Conservation (phyloP, 2,113 vertebrate species). For the Chaetops frenatus region DNA sequence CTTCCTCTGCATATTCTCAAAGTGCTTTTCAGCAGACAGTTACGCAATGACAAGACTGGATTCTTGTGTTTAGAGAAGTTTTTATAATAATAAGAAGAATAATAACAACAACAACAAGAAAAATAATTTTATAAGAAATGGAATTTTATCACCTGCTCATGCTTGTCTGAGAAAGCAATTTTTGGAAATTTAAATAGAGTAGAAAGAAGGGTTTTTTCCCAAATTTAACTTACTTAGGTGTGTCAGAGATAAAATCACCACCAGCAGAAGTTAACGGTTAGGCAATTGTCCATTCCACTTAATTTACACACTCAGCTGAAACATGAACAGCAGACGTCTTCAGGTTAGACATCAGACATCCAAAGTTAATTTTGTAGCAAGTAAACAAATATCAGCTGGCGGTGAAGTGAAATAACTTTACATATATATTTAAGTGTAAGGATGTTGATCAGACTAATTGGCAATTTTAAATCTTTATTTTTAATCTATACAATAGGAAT, state of each 20-base stretch:
- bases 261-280: background rate
- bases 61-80: background rate
- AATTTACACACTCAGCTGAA: background rate
- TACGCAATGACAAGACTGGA: background rate
- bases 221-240: background rate
- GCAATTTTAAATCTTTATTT: background rate
- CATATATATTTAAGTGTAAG: background rate
- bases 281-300: background rate
- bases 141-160: background rate
- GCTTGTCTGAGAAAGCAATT: background rate
- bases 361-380: background rate
- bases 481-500: background rate
- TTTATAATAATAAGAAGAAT: background rate
- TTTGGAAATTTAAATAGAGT: background rate
- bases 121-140: background rate
- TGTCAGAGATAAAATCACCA: background rate
- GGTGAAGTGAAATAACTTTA: background rate
- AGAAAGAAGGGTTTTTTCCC: background rate
- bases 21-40: background rate
- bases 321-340: rapidly evolving
- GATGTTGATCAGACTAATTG: background rate
- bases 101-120: rapidly evolving
- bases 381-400: background rate
- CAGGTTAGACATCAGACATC: rapidly evolving
- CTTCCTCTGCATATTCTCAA: background rate